Evolutionary conservation across 2,113 vertebrate species (phyloP), one percentile per base, ranked within the genome.

Genomic region (Dicentrarchus labrax): DNA sequence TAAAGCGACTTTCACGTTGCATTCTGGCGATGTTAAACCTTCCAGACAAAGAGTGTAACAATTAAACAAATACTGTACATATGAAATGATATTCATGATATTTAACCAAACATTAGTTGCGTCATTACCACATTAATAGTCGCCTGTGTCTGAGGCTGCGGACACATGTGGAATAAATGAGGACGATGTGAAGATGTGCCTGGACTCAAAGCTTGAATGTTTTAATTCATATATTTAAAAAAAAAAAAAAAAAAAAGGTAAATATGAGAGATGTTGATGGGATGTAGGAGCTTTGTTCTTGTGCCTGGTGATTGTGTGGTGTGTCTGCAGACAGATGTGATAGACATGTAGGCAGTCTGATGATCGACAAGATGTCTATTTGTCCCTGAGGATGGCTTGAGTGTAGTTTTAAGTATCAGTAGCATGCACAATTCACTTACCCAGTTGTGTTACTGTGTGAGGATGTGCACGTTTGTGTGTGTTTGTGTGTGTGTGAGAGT

Each of bases 41-140:
- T 64, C 56, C 56, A 69, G 79, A 79, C 65, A 79, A 75, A 47
- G 64, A 86, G 22, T 54, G 22, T 15, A 2, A 16, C 30, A 30
- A 54, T 47, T 67, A 78, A 74, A 78, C 54, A 80, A 54, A 67
- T 38, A 48, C 62, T 50, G 45, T 11, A 30, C 45, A n/a, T 30
- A 1, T n/a, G 45, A 50, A 47, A 0, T 47, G 16, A 41, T 19
- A 39, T 48, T 53, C 15, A 48, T n/a, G 22, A 56, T 54, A 39
- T 48, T 45, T 38, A 1, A 39, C 66, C 51, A 56, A 19, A 56
- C 45, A 13, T 13, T 10, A 21, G 54, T 15, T 5, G 4, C 12
- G 12, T 56, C 54, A 4, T 11, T 22, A 51, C 47, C 4, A 19
- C 9, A 24, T 22, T 24, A 39, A 12, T 3, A 13, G 30, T 47